phyloP scores from a whole-genome alignment of 1,140 invertebrate genomes.

The Rhyzopertha dominica region DNA sequence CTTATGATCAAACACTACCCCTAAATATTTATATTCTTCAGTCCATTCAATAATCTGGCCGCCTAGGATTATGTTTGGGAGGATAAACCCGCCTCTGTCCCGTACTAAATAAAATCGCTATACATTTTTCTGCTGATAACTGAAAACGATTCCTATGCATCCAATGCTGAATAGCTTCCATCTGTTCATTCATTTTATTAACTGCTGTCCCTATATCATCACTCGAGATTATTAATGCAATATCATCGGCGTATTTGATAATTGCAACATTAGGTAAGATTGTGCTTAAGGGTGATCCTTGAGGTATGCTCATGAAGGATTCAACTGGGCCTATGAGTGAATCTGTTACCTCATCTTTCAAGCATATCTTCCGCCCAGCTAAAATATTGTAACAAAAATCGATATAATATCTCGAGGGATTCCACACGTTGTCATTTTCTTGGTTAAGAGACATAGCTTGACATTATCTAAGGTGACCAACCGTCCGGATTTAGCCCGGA shows the following conservation, averaged over 20 bases:
- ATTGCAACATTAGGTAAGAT: neutral
- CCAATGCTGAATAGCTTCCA: conserved; percentile 4
- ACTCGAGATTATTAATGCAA: conserved; percentile 9
- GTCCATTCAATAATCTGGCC: too few relatives aligned
- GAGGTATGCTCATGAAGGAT: conserved; percentile 1
- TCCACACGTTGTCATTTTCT: neutral
- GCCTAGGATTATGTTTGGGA: too few relatives aligned
- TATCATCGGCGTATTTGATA: conserved; percentile 17
- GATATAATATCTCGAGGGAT: conserved; percentile 4
- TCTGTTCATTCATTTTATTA: conserved; percentile 3
- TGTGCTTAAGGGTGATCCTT: conserved; percentile 14
- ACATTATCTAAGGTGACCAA: too few relatives aligned
- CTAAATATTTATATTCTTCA: too few relatives aligned
- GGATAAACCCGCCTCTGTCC: neutral
- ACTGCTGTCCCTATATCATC: neutral
- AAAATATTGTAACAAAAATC: neutral
- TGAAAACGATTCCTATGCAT: too few relatives aligned
- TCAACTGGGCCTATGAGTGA: neutral
- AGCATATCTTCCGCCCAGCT: neutral
- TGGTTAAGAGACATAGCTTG: conserved; percentile 5
- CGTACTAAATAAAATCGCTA: neutral
- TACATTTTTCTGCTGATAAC: too few relatives aligned
- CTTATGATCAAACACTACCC: too few relatives aligned
- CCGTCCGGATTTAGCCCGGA: too few relatives aligned
- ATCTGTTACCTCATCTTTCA: conserved; percentile 1